These are phyloP conservation scores for Microdon myrmicae DNA, from an alignment of 2,888 invertebrate genomes.

Conservation along the genomic window DNA sequence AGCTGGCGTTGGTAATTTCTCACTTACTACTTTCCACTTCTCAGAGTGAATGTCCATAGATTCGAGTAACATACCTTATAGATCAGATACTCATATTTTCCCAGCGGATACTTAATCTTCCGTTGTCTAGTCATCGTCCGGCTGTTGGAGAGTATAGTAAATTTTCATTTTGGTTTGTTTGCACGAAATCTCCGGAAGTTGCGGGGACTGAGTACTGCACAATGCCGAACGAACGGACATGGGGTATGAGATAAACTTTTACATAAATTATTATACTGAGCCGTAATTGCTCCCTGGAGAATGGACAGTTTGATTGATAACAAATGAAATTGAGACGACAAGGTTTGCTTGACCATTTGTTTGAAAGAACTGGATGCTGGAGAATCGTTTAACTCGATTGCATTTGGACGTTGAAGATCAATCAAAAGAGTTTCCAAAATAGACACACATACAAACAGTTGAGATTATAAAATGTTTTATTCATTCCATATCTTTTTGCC, in stretches of 20 bases:
- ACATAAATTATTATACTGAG: constrained; percentile 40
- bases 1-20: constrained; percentile 36
- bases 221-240: too few relatives aligned
- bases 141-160: constrained; percentile 5
- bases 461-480: too few relatives aligned
- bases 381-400: constrained; percentile 1
- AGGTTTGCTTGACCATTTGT: neutral
- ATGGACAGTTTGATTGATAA: constrained; percentile 47
- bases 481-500: too few relatives aligned
- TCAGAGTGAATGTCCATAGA: constrained; percentile 4
- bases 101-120: constrained; percentile 48
- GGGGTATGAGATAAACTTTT: constrained; percentile 17
- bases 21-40: constrained; percentile 10
- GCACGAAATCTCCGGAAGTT: neutral
- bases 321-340: constrained; percentile 23
- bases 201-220: too few relatives aligned
- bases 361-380: neutral
- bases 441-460: too few relatives aligned
- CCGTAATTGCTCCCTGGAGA: constrained; percentile 30
- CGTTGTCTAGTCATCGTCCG: constrained; percentile 34
- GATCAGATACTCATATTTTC: constrained; percentile 46
- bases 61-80: constrained; percentile 20
- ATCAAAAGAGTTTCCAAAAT: too few relatives aligned
- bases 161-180: constrained; percentile 27
- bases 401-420: too few relatives aligned